Percentiles rank a stretch among this genome's conserved stretches.
These are phyloP conservation scores for Octomys mimax DNA, from an alignment of 2,797 vertebrate species.

Conservation along the genomic window DNA sequence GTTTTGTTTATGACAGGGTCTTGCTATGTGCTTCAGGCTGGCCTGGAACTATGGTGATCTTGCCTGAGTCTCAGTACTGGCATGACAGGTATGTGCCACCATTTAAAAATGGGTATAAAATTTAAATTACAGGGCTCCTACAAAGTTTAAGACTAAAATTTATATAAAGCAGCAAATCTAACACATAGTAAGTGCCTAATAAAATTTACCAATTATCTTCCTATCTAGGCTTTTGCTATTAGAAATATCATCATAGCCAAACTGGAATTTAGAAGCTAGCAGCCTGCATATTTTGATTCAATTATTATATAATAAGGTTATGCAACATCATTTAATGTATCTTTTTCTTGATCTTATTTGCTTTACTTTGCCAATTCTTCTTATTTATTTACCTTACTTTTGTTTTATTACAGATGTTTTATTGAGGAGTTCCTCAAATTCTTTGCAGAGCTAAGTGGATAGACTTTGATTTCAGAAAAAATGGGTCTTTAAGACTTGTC, in stretches of 20 bases:
- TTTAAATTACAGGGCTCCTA: neutral
- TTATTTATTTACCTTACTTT: neutral
- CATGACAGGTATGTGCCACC: neutral
- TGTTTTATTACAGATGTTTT: neutral
- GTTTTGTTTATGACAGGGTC: no score
- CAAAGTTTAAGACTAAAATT: neutral
- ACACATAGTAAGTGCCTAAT: neutral
- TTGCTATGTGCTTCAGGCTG: neutral
- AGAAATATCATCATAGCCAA: slow-evolving; percentile 63
- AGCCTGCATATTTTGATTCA: slow-evolving; percentile 3
- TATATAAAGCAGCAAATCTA: neutral
- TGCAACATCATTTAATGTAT: slow-evolving; percentile 3
- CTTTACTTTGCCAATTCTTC: neutral
- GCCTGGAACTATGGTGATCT: neutral
- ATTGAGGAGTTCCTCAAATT: neutral
- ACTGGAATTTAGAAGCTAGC: slow-evolving; percentile 25
- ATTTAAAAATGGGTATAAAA: neutral
- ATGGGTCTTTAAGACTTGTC: neutral
- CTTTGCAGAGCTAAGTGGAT: neutral
- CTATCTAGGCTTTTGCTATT: slow-evolving; percentile 56
- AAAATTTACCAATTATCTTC: neutral
- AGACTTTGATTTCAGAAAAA: neutral
- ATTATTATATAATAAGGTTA: slow-evolving; percentile 32
- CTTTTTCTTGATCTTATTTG: neutral
- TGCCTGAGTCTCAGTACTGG: neutral